phyloP scores from a whole-genome alignment of 30 jellyfish, hydroid and myxozoan genomes.

The Morbakka virulenta region DNA sequence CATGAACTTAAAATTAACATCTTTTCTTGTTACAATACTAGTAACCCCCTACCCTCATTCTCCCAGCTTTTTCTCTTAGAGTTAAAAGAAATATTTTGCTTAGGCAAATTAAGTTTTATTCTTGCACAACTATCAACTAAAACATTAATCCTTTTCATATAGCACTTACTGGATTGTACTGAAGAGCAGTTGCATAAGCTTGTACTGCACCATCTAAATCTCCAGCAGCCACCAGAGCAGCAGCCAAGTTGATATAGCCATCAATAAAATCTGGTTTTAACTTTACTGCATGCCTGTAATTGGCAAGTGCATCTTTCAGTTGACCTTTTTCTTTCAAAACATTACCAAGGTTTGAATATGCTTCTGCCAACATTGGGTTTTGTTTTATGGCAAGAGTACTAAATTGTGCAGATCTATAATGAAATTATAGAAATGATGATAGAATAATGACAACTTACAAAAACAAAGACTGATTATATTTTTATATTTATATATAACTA shows the following conservation, averaged over 20 bases:
- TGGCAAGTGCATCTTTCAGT: conserved; percentile 84
- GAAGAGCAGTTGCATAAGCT: conserved; percentile 96
- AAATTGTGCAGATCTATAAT: conserved; percentile 83
- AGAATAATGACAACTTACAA: not conserved
- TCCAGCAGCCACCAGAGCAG: conserved; percentile 98
- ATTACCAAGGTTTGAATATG: conserved; percentile 91
- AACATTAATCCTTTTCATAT: not conserved
- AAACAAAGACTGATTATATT: not conserved
- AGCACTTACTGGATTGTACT: conserved; percentile 87
- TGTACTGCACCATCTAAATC: conserved; percentile 98
- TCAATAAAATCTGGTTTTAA: conserved; percentile 90
- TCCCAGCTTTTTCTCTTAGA: no score
- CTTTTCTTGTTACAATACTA: no score
- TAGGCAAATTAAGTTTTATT: no score
- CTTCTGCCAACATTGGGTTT: conserved; percentile 91
- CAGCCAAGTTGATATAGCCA: conserved; percentile 87
- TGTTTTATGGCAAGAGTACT: conserved; percentile 88
- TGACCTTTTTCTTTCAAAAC: conserved; percentile 90
- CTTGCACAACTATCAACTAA: not conserved
- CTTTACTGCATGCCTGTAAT: conserved; percentile 92
- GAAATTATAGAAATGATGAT: not conserved
- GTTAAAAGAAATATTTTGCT: no score
- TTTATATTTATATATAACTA: no score
- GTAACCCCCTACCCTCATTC: no score
- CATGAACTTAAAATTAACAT: not conserved